Conservation (phyloP, 2,888 invertebrate species). For the Drosophila silvestris region DNA sequence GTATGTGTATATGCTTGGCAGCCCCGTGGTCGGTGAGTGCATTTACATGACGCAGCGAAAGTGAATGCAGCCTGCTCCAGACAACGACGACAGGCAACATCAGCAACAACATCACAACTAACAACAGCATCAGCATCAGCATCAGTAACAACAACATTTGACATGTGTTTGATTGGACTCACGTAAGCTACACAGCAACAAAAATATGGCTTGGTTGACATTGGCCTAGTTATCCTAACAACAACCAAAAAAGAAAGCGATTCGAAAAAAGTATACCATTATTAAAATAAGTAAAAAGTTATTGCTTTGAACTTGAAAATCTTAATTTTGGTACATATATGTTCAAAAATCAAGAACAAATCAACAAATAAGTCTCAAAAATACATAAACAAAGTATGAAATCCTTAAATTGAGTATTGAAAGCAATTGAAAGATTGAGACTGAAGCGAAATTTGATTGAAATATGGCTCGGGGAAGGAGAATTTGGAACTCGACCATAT, state of each 20-base stretch:
- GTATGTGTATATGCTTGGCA: background rate
- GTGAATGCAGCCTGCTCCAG: constrained; percentile 67
- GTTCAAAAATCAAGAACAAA: background rate
- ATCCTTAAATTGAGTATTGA: background rate
- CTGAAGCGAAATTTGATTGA: rapidly evolving
- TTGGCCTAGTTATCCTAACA: no score
- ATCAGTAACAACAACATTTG: constrained; percentile 53
- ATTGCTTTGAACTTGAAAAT: background rate
- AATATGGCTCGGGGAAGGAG: background rate
- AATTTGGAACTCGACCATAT: background rate
- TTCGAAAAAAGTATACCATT: background rate
- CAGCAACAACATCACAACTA: constrained; percentile 22
- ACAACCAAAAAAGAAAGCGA: background rate
- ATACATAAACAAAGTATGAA: background rate
- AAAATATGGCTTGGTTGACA: background rate
- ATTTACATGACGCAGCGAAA: constrained; percentile 77
- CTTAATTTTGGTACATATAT: background rate
- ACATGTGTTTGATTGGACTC: constrained; percentile 73
- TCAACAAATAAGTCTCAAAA: background rate
- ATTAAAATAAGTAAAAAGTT: background rate
- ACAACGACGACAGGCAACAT: constrained; percentile 65
- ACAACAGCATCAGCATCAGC: constrained; percentile 38
- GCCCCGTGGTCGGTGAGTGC: constrained; percentile 61
- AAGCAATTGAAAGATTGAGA: background rate
- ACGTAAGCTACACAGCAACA: constrained; percentile 16